Percentiles rank a stretch among this genome's conserved stretches.
Evolutionary conservation across 2,797 vertebrate genomes (phyloP).

Genomic region (Pseudomugil gertrudae): DNA sequence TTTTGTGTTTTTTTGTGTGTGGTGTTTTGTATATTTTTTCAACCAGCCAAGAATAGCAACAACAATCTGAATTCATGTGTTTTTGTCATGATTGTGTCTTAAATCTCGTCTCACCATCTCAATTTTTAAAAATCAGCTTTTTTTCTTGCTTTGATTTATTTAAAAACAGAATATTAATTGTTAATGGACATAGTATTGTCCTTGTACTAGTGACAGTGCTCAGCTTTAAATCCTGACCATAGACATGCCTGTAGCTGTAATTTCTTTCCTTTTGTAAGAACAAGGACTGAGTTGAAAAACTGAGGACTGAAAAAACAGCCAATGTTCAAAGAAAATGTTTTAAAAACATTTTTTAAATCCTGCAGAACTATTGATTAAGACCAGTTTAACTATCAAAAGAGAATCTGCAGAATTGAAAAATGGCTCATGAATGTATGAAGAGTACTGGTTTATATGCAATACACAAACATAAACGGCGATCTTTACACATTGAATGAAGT

Average conservation of each 20-base stretch:
- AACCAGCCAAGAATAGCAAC: too few species aligned
- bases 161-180: too few species aligned
- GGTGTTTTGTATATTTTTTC: too few species aligned
- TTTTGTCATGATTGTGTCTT: too few species aligned
- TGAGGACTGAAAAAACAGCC: not conserved
- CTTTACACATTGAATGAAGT: not conserved
- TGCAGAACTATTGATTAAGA: not conserved
- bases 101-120: too few species aligned
- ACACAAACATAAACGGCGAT: not conserved
- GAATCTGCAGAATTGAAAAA: not conserved
- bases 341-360: not conserved
- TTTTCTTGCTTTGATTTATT: too few species aligned
- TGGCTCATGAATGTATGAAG: not conserved
- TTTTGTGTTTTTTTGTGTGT: too few species aligned
- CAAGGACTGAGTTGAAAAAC: not conserved
- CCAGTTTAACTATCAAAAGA: not conserved
- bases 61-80: too few species aligned
- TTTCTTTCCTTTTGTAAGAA: not conserved
- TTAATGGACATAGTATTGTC: too few species aligned
- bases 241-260: not conserved
- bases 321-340: not conserved
- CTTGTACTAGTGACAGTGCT: too few species aligned
- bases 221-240: not conserved
- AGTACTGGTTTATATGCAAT: not conserved
- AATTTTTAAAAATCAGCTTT: too few species aligned